Percentiles rank a stretch among this genome's conserved stretches.
Evolutionary conservation across 2,888 invertebrate species (phyloP).

Genomic region (Fragum whitleyi): DNA sequence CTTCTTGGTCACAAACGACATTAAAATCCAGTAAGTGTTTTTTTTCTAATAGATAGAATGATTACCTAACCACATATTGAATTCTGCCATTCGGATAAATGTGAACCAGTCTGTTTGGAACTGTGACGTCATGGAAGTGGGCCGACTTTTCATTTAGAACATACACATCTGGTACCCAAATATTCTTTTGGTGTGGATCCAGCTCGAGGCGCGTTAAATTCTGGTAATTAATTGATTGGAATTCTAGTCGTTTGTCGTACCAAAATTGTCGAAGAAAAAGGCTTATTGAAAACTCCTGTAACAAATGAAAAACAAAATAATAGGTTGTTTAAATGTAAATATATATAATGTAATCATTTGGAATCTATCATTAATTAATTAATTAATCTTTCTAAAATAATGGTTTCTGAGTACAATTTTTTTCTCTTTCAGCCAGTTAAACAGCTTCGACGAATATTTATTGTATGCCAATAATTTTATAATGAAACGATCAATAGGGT

Average conservation of each 20-base stretch:
- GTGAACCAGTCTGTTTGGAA: constrained; percentile 28
- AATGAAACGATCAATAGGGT: no score
- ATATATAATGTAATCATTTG: no score
- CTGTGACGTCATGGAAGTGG: constrained; percentile 30
- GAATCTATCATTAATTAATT: no score
- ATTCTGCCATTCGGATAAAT: constrained; percentile 34
- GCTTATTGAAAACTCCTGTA: constrained; percentile 76
- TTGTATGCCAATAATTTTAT: no score
- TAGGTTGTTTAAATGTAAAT: no score
- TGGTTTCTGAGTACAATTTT: no score
- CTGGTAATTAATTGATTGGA: constrained; percentile 37
- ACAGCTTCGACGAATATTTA: no score
- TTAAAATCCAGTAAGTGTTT: no score
- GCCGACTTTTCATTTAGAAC: constrained; percentile 26
- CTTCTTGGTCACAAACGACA: no score
- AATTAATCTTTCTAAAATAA: no score
- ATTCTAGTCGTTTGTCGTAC: constrained; percentile 72
- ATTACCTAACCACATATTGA: constrained; percentile 3
- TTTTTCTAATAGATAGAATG: no score
- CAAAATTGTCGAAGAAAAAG: constrained; percentile 76
- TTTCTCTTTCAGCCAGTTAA: no score
- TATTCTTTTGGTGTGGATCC: constrained; percentile 5
- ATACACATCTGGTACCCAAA: constrained; percentile 41
- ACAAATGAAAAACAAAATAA: not conserved
- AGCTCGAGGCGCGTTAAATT: constrained; percentile 41